Percentiles rank a stretch among this genome's conserved stretches.
Evolutionary conservation across 2,888 invertebrate species (phyloP).

Genomic region (Lithophane leautieri): DNA sequence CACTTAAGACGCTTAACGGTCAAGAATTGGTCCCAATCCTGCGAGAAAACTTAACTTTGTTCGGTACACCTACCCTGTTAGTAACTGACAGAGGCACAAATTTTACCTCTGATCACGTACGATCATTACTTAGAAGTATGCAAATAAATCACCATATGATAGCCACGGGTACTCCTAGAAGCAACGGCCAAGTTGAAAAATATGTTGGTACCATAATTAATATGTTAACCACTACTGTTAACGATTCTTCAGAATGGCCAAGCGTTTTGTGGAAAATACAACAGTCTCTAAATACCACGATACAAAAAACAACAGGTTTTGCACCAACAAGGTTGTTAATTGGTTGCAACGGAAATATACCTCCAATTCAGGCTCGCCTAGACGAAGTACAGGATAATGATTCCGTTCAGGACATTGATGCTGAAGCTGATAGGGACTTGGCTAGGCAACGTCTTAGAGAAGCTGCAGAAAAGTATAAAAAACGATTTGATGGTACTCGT

Average conservation of each 20-base stretch:
- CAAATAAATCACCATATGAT: no score
- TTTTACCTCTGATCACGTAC: no score
- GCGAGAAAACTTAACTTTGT: no score
- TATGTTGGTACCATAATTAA: neutral
- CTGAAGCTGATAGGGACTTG: conserved; percentile 15
- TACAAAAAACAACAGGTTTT: conserved; percentile 26
- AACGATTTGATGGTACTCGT: conserved; percentile 20
- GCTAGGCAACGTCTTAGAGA: neutral
- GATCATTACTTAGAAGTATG: no score
- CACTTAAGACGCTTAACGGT: no score
- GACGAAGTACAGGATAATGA: neutral
- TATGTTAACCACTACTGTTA: conserved; percentile 14
- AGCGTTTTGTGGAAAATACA: conserved; percentile 16
- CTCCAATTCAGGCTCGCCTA: conserved; percentile 4
- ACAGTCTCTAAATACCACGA: conserved; percentile 11
- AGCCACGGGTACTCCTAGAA: no score
- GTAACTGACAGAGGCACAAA: no score
- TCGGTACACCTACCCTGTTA: no score
- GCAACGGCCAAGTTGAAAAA: no score
- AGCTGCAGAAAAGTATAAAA: conserved; percentile 4
- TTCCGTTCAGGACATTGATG: conserved; percentile 1
- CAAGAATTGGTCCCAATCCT: no score
- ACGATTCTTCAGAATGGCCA: conserved; percentile 30
- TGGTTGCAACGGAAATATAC: conserved; percentile 14
- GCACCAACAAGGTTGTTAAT: conserved; percentile 16